Base-by-base conservation (phyloP, 2,888 invertebrate species). In the Tridacna gigas region DNA sequence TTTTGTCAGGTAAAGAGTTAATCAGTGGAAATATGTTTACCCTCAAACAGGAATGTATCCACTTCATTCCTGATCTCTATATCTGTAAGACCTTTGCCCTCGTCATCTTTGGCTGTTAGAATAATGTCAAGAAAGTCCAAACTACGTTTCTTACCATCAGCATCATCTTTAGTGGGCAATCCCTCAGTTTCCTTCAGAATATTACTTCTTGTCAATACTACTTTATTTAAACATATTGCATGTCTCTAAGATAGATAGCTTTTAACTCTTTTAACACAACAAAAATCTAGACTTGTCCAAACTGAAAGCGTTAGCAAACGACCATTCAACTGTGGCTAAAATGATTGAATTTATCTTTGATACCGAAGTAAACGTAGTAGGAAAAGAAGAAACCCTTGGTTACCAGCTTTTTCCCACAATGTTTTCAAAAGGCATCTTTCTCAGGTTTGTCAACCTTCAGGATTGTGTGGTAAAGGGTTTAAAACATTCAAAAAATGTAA, bases 51-150 rank as follows among this genome's bases (percentile, higher is more conserved):
- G 74, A 91, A 91, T 18, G 93, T 93, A 67, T 93, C 92, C n/a
- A 92, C 92, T 80, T 93, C 93, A 87, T 92, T 89, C 78, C 91
- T 84, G 45, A 93, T 92, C 66, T 93, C 93, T 7, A 87, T 66
- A 51, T 89, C 89, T 48, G 90, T 90, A 26, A 93, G 74, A 28
- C 93, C 93, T 25, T 81, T 78, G 12, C 92, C 92, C 77, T 91
- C 86, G 37, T 91, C 91, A 85, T 92, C 91, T 79, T 80, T 83
- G 13, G 91, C 91, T 37, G 89, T 89, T 3, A 92, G 76, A 28
- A 92, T 86, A 61, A 92, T 90, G 79, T 92, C 92, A 12, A 92
- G 86, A 74, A 92, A 92, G 75, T 92, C 92, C 13, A 89, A 67
- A 69, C 79, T 82, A 45, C 86, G 76, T 60, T 79, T 89, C 5